Conservation (phyloP, 2,888 invertebrate genomes). For the Ptychoptera albimana region DNA sequence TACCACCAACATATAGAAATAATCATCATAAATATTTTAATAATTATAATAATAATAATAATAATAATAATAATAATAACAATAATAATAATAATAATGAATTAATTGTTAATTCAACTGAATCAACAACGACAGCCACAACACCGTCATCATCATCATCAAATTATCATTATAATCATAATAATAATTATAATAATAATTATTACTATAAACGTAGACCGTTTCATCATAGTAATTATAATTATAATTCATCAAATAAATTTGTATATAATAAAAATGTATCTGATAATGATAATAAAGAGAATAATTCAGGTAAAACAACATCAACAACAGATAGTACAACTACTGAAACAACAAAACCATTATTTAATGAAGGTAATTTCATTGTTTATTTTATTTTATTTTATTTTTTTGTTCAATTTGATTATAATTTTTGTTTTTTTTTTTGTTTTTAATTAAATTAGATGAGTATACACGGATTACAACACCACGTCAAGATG, state of each 20-base stretch:
- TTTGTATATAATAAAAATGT: background rate
- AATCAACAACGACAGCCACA: background rate
- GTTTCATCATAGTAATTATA: slow-evolving; percentile 2
- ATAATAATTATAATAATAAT: slow-evolving; percentile 6
- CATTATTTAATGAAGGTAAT: slow-evolving; percentile 12
- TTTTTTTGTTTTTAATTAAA: slow-evolving; percentile 11
- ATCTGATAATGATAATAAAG: slow-evolving; percentile 3
- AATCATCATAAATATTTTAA: background rate
- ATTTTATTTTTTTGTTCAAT: background rate
- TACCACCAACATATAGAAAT: too few species aligned
- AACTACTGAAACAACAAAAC: slow-evolving; percentile 8
- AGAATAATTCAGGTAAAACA: background rate
- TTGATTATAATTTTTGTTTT: background rate
- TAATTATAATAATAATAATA: slow-evolving; percentile 1
- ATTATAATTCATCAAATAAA: too few species aligned
- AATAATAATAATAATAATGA: background rate
- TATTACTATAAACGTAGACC: slow-evolving; percentile 8
- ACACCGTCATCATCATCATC: slow-evolving; percentile 7
- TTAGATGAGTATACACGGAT: slow-evolving; percentile 53
- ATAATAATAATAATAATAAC: background rate
- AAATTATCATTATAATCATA: too few species aligned
- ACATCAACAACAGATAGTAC: slow-evolving; percentile 5
- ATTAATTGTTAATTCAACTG: background rate
- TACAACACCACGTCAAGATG: slow-evolving; percentile 51
- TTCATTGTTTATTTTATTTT: slow-evolving; percentile 1